phyloP scores from a whole-genome alignment of 2,797 vertebrate species.

The Rousettus madagascariensis region DNA sequence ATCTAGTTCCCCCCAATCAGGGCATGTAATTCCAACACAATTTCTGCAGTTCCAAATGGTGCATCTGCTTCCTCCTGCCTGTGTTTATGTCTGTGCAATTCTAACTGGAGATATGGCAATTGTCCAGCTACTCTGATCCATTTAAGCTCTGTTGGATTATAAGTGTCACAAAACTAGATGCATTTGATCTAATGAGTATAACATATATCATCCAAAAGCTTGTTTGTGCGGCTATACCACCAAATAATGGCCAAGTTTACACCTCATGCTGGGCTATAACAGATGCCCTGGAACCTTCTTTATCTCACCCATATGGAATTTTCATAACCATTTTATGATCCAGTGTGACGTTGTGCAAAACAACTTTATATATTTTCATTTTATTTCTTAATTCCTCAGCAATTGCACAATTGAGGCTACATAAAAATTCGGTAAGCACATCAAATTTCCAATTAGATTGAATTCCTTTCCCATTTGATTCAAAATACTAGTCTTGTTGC shows the following conservation, averaged over 20 bases:
- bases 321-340: background rate
- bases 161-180: background rate
- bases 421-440: background rate
- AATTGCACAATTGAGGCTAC: background rate
- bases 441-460: background rate
- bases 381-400: constrained; percentile 18
- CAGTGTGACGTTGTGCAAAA: background rate
- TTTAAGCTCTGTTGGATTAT: background rate
- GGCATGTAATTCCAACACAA: background rate
- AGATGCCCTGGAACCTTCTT: background rate
- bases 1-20: background rate
- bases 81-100: background rate
- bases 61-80: background rate
- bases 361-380: background rate
- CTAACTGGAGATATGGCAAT: background rate
- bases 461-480: constrained; percentile 16
- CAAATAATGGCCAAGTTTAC: background rate
- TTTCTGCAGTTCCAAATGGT: background rate
- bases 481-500: background rate
- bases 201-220: background rate
- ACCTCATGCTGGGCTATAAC: background rate
- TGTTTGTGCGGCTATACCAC: background rate
- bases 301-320: background rate
- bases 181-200: background rate
- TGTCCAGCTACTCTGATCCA: background rate